Evolutionary conservation across 1,140 invertebrate genomes (phyloP), one percentile per base, ranked within the genome.

Genomic region (Philopotamus ludificatus): DNA sequence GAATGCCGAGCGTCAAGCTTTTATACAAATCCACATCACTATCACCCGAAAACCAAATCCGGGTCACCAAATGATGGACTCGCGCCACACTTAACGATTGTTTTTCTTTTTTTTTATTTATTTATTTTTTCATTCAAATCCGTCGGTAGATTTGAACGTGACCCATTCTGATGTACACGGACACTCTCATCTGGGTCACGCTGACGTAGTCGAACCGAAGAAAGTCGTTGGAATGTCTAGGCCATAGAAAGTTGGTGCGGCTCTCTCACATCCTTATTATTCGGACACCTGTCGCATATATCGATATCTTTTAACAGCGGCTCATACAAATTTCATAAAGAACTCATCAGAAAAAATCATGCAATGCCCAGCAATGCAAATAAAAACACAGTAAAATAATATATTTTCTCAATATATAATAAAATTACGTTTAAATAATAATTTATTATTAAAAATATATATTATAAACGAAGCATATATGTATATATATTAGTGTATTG

Each of bases 241-340:
- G 65, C 42, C 65, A 67, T 67, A 63, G 65, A 67, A 67, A 67
- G 65, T 62, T 55, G 65, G 3, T 47, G 47, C 20, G 34, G 57
- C 50, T 60, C 58, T 66, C 47, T 66, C 64, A 54, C 47, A 62
- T 66, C 65, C 58, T 66, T 53, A 41, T 66, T 10, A n/a, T 23
- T 47, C 3, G 25, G 3, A 23, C 45, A 60, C 57, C 57, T 60
- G 57, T 34, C n/a, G 41, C 2, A 8, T 3, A 15, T 22, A 9
- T 51, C 21, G 21, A 15, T 51, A 7, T 7, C 23, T 51, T n/a
- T 26, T 2, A 26, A 16, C 18, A 22, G 51, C 4, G 18, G n/a
- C n/a, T n/a, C n/a, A n/a, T n/a, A n/a, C n/a, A n/a, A n/a, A n/a
- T n/a, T n/a, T n/a, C n/a, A n/a, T n/a, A n/a, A n/a, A n/a, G n/a